phyloP scores from a whole-genome alignment of 2,888 invertebrate genomes.

The Chalcosyrphus nemorum region DNA sequence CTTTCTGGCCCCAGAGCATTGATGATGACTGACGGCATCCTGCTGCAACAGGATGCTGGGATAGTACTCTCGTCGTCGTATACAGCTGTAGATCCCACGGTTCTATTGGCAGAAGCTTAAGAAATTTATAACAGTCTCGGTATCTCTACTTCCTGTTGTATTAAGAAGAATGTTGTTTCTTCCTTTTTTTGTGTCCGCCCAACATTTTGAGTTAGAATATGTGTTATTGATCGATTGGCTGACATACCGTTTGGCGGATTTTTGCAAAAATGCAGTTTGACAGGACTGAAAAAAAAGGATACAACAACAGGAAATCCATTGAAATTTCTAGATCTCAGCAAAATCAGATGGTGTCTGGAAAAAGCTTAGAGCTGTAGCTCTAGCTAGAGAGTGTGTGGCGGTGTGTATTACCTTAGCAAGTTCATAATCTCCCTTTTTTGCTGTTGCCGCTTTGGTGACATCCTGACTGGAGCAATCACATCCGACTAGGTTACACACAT shows the following conservation, averaged over 20 bases:
- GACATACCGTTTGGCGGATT: background rate
- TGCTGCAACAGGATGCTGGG: constrained; percentile 24
- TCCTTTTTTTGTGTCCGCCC: background rate
- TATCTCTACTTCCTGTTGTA: background rate
- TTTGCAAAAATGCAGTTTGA: background rate
- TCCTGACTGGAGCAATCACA: constrained; percentile 24
- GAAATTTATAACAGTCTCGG: constrained; percentile 15
- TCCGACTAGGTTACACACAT: background rate
- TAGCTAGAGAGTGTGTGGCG: constrained; percentile 4
- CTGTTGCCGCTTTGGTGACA: background rate
- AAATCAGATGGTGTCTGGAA: background rate
- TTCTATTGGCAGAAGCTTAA: constrained; percentile 22
- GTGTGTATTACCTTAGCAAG: constrained; percentile 4
- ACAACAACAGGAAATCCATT: constrained; percentile 12
- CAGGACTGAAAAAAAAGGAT: background rate
- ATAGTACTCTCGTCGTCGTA: background rate
- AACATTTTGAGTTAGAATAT: background rate
- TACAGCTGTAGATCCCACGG: background rate
- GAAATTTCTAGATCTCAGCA: constrained; percentile 6
- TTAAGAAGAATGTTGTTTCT: background rate
- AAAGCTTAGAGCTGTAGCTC: background rate
- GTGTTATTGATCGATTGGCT: constrained; percentile 25
- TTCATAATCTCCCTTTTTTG: background rate
- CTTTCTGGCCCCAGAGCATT: background rate
- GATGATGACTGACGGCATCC: constrained; percentile 30